Evolutionary conservation across 2,797 vertebrate species (phyloP).

Genomic region (Delichon dasypus): DNA sequence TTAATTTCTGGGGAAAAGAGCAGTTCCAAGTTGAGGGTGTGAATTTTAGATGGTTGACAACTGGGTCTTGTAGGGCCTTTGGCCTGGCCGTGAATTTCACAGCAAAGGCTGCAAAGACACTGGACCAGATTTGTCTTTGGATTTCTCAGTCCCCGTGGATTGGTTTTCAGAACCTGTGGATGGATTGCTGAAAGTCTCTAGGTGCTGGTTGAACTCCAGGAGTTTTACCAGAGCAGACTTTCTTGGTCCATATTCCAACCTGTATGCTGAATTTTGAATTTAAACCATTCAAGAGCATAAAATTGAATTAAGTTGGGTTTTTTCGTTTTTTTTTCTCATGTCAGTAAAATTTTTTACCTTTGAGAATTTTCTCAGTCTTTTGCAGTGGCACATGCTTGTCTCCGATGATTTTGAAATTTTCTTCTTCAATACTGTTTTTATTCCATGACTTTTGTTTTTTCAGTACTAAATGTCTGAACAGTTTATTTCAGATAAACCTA

Average conservation of each 20-base stretch:
- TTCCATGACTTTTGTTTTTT: neutral
- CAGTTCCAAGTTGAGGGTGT: too few relatives aligned
- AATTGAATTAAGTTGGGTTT: neutral
- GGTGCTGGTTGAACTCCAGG: neutral
- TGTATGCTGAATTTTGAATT: neutral
- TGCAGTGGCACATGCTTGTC: neutral
- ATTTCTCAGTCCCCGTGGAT: too few relatives aligned
- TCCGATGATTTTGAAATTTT: neutral
- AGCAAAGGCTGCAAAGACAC: too few relatives aligned
- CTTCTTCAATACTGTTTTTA: neutral
- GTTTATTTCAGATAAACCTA: neutral
- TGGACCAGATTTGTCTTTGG: too few relatives aligned
- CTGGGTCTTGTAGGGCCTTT: too few relatives aligned
- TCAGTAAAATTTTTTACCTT: neutral
- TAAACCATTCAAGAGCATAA: neutral
- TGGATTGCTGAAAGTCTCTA: too few relatives aligned
- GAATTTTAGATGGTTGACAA: too few relatives aligned
- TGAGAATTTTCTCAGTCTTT: neutral
- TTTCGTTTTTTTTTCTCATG: accelerated
- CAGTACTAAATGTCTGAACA: neutral
- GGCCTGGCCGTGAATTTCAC: too few relatives aligned
- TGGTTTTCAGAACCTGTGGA: too few relatives aligned
- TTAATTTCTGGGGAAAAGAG: too few relatives aligned
- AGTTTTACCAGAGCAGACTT: neutral
- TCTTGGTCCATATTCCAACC: neutral